Base-by-base conservation (phyloP, 1,140 invertebrate species). In the Hetaerina americana region DNA sequence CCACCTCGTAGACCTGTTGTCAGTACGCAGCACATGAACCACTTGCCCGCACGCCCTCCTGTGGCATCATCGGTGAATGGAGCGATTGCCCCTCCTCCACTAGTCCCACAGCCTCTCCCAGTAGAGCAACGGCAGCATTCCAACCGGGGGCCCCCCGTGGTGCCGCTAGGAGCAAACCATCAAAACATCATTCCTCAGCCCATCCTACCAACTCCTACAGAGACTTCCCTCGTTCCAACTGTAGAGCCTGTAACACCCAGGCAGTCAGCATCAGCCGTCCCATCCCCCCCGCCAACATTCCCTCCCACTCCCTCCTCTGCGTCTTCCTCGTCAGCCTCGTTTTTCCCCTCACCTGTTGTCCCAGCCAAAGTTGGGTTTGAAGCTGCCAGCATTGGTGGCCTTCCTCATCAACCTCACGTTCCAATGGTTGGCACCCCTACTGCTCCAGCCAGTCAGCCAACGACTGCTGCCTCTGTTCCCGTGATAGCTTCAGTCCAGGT, bases 1-100 rank as follows among this genome's bases (percentile, higher is more conserved):
- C 24, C 24, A 57, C 76, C 80, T 66, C 78, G 77, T 67, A 10
- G 69, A 31, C 31, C 25, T 66, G 66, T 57, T 69, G 57, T 73
- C 57, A 79, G 76, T 26, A 74, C 66, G 66, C 79, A 28, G 77
- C 76, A 74, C 28, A 78, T 74, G 70, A 77, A 26, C n/a, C 69
- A 49, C 67, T 18, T 26, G 18, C 27, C 40, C 2, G 40, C 22
- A 3, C 15, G 40, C 15, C 1, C 40, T 1, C 40, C 15, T 3
- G 15, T 22, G 1, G 2, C 40, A 57, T 57, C 40, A 12, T 57
- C 40, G 15, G 40, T 57, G 40, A 57, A 57, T 57, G 40, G 40
- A 5, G 40, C 2, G 15, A n/a, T 57, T 3, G 40, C 15, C 22
- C 40, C 40, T 18, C 10, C 40, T 10, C 40, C 40, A 57, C 2